A percentile compares a stretch with the other conserved stretches of the same genome.
Conservation (phyloP, 1,140 invertebrate species). For the Papilio xuthus region DNA sequence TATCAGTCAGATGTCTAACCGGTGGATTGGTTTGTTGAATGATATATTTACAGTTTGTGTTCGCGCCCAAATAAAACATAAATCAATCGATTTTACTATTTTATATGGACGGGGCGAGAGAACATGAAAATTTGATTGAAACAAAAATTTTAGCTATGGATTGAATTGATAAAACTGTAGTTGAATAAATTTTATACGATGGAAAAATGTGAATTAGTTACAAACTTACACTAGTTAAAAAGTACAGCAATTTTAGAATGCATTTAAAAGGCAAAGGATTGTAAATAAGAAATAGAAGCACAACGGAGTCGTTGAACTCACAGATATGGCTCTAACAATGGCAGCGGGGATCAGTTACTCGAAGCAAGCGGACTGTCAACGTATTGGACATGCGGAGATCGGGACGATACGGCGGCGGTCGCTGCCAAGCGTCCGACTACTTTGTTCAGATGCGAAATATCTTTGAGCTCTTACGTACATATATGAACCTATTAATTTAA, state of each 20-base stretch:
- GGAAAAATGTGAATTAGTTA: background rate
- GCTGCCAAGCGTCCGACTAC: background rate
- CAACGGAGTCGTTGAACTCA: slow-evolving; percentile 32
- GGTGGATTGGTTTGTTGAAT: slow-evolving; percentile 59
- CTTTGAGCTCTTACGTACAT: background rate
- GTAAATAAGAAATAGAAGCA: slow-evolving; percentile 37
- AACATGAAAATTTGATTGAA: slow-evolving; percentile 21
- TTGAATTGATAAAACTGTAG: background rate
- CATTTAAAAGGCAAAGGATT: slow-evolving; percentile 16
- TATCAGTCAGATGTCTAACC: slow-evolving; percentile 73
- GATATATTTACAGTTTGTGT: slow-evolving; percentile 57
- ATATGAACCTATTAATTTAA: background rate
- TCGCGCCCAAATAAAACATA: slow-evolving; percentile 48
- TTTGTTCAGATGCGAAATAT: background rate
- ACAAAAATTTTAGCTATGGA: background rate
- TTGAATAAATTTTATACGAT: background rate
- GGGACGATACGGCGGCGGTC: slow-evolving; percentile 45
- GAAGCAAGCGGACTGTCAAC: slow-evolving; percentile 44
- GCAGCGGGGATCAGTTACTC: slow-evolving; percentile 48
- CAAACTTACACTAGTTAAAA: background rate
- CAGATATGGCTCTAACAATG: slow-evolving; percentile 48
- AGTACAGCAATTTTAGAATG: background rate
- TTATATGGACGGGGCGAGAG: background rate
- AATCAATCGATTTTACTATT: slow-evolving; percentile 41
- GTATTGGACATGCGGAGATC: slow-evolving; percentile 47